These are phyloP conservation scores for Oncopodura yosiiana DNA, from an alignment of 1,140 invertebrate species.

Conservation along the genomic window DNA sequence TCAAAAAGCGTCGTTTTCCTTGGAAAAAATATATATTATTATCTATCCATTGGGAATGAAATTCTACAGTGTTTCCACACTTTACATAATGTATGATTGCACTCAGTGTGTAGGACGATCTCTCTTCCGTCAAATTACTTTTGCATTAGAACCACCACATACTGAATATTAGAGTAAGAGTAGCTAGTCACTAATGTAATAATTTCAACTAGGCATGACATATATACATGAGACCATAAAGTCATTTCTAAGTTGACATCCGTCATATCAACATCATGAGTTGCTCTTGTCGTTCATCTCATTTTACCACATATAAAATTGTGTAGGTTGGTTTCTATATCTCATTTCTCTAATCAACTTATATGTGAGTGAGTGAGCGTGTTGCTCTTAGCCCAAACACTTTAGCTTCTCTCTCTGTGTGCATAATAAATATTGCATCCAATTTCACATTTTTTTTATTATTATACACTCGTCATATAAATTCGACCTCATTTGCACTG, in stretches of 20 bases:
- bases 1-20: slow-evolving; percentile 3
- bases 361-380: too few species aligned
- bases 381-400: too few species aligned
- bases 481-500: too few species aligned
- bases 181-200: slow-evolving; percentile 18
- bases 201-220: slow-evolving; percentile 23
- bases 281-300: slow-evolving; percentile 2
- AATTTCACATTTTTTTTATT: too few species aligned
- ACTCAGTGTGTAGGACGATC: too few species aligned
- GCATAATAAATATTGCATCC: too few species aligned
- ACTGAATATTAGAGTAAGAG: not conserved
- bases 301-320: too few species aligned
- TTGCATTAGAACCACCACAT: too few species aligned
- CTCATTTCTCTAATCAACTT: slow-evolving; percentile 14
- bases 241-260: slow-evolving; percentile 24
- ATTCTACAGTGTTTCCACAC: slow-evolving; percentile 23
- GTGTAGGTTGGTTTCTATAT: too few species aligned
- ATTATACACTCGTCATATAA: too few species aligned
- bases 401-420: too few species aligned
- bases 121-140: too few species aligned
- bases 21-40: not conserved
- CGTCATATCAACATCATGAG: slow-evolving; percentile 27
- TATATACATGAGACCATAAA: slow-evolving; percentile 29
- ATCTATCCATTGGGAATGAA: slow-evolving; percentile 4
- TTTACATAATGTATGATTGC: not conserved